Evolutionary conservation across 2,797 vertebrate species (phyloP), one percentile per base, ranked within the genome.

Genomic region (Schizopygopsis pylzovi): DNA sequence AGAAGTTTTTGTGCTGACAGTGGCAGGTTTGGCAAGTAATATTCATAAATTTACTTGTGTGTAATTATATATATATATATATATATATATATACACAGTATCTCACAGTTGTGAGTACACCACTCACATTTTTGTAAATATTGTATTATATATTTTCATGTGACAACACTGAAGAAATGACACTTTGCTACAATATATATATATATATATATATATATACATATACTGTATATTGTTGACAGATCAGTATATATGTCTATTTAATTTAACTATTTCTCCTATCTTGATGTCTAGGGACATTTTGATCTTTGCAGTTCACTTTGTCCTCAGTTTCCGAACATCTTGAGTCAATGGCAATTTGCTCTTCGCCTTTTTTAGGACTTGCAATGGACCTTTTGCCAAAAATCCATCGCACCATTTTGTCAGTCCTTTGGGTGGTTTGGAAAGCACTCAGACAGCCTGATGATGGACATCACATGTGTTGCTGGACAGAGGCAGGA

Each of bases 371-470:
- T 82, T 63, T 87, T 85, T 72, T 63, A 61, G 72, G 68, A 72
- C 67, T 65, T 25, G 28, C 78, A 28, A 78, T 81, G 86, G 68
- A 89, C 86, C 85, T 82, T 86, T 87, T 72, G 33, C 75, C 72
- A 49, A 71, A 90, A 91, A 91, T 89, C 75, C 43, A 89, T 89
- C 86, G 79, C 67, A 85, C 84, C 68, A 54, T 77, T 86, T 86
- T 85, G 85, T 68, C 43, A 45, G 70, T 84, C 86, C 87, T 87
- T 79, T 82, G 81, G 80, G 87, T 84, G 59, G 37, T 43, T 45
- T 45, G 73, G n/a, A 83, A 63, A 75, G 68, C 45, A 84, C 56
- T 59, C 72, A 61, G 71, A 79, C 52, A 49, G 45, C 71, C 71
- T 54, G 25, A 61, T 72, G 61, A 77, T 81, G 72, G 79, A 81